These are phyloP conservation scores for Xanthia icteritia DNA, from an alignment of 2,888 invertebrate species.

Conservation along the genomic window DNA sequence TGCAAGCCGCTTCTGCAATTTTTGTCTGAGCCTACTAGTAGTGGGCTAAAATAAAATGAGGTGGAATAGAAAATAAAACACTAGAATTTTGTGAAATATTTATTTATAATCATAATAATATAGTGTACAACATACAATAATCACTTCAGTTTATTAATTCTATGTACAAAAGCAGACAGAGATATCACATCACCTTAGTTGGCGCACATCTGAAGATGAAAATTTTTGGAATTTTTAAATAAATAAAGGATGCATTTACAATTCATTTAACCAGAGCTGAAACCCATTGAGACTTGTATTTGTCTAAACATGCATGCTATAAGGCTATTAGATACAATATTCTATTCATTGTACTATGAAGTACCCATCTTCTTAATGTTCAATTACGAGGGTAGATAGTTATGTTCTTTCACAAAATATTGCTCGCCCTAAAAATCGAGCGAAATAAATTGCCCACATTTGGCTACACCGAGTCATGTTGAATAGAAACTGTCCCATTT, in stretches of 20 bases:
- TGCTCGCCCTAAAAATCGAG: neutral
- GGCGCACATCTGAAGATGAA: conserved; percentile 60
- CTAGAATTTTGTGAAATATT: conserved; percentile 49
- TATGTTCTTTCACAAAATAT: neutral
- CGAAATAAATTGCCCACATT: neutral
- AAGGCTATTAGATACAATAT: neutral
- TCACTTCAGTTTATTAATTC: conserved; percentile 56
- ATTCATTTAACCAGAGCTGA: neutral
- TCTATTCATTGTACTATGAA: neutral
- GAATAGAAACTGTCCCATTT: neutral
- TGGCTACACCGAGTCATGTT: neutral
- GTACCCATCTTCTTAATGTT: neutral
- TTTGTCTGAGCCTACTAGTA: neutral
- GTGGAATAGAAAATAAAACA: neutral
- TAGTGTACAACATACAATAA: conserved; percentile 63
- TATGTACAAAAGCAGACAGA: conserved; percentile 74
- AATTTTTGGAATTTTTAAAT: conserved; percentile 1
- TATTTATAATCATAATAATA: conserved; percentile 57
- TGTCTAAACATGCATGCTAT: neutral
- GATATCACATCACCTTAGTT: conserved; percentile 69
- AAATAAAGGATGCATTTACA: conserved; percentile 16
- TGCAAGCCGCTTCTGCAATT: neutral
- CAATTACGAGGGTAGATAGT: neutral
- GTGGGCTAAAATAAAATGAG: neutral
- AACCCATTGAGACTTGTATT: neutral